Percentiles rank a stretch among this genome's conserved stretches.
Conservation (phyloP, 2,888 invertebrate species). For the Apotomis capreana region DNA sequence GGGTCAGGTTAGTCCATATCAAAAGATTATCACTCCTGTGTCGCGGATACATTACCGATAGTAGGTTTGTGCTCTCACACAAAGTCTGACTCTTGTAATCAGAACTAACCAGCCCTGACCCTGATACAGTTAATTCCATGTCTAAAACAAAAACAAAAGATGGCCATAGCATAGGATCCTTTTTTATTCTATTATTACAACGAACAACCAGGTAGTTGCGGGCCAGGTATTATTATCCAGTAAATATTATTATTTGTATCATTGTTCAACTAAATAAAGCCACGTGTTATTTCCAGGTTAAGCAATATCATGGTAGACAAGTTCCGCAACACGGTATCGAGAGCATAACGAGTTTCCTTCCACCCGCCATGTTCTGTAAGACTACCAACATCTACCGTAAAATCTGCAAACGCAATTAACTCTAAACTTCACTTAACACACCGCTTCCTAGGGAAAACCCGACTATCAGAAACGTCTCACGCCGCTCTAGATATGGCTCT, state of each 20-base stretch:
- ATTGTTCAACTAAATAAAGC: not conserved
- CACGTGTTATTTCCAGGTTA: not conserved
- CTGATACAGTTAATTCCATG: too few relatives aligned
- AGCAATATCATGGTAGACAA: not conserved
- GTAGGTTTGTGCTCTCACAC: too few relatives aligned
- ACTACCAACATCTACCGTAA: constrained; percentile 61
- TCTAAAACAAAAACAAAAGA: too few relatives aligned
- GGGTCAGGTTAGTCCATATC: too few relatives aligned
- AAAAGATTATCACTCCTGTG: too few relatives aligned
- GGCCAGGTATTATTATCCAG: too few relatives aligned
- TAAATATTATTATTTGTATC: not conserved
- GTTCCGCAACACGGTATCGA: constrained; percentile 5
- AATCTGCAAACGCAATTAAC: constrained; percentile 78
- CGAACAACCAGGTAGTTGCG: too few relatives aligned
- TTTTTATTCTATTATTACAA: too few relatives aligned
- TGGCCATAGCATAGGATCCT: too few relatives aligned
- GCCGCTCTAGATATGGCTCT: constrained; percentile 40
- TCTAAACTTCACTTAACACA: constrained; percentile 75
- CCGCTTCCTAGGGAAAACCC: constrained; percentile 63
- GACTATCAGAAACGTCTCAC: constrained; percentile 40
- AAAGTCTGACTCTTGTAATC: too few relatives aligned
- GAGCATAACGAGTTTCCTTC: constrained; percentile 21
- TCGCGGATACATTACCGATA: too few relatives aligned
- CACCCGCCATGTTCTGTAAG: constrained; percentile 9
- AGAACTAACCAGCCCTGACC: too few relatives aligned